Evolutionary conservation across 1,140 invertebrate species (phyloP).

Genomic region (Drosophila busckii): DNA sequence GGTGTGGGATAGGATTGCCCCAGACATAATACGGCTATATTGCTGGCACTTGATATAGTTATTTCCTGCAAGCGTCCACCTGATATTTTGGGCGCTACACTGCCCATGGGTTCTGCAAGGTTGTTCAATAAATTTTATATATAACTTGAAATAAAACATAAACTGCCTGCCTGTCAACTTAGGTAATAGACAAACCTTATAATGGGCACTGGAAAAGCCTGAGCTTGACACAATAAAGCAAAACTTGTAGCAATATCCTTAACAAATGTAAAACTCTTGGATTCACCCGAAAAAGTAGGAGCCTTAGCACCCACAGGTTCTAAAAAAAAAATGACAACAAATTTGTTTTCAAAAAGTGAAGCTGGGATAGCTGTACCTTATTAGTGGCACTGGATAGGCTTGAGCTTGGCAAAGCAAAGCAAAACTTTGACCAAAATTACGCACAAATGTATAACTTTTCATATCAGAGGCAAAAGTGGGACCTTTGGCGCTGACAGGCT

Average conservation of each 20-base stretch:
- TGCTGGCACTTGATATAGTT: slow-evolving; percentile 47
- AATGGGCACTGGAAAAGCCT: slow-evolving; percentile 83
- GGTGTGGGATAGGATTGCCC: slow-evolving; percentile 82
- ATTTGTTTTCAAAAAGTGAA: neutral
- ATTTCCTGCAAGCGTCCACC: slow-evolving; percentile 75
- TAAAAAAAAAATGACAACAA: slow-evolving; percentile 55
- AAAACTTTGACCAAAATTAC: slow-evolving; percentile 80
- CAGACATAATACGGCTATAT: slow-evolving; percentile 81
- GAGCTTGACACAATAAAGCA: slow-evolving; percentile 88
- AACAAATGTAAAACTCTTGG: slow-evolving; percentile 83
- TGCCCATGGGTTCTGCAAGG: slow-evolving; percentile 83
- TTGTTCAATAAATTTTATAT: neutral
- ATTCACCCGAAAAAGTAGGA: slow-evolving; percentile 83
- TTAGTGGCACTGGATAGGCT: slow-evolving; percentile 83
- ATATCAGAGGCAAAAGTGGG: slow-evolving; percentile 84
- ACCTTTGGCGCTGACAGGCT: slow-evolving; percentile 86
- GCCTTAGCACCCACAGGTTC: slow-evolving; percentile 86
- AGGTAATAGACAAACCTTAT: slow-evolving; percentile 80
- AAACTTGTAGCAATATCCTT: slow-evolving; percentile 78
- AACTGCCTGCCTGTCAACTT: slow-evolving; percentile 7
- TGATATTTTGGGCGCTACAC: slow-evolving; percentile 82
- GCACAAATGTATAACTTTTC: slow-evolving; percentile 83
- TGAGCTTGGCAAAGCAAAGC: slow-evolving; percentile 90
- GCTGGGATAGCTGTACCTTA: slow-evolving; percentile 80
- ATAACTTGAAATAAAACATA: neutral